Percentiles rank a stretch among this genome's conserved stretches.
Evolutionary conservation across 2,113 vertebrate species (phyloP).

Genomic region (Pavo muticus): DNA sequence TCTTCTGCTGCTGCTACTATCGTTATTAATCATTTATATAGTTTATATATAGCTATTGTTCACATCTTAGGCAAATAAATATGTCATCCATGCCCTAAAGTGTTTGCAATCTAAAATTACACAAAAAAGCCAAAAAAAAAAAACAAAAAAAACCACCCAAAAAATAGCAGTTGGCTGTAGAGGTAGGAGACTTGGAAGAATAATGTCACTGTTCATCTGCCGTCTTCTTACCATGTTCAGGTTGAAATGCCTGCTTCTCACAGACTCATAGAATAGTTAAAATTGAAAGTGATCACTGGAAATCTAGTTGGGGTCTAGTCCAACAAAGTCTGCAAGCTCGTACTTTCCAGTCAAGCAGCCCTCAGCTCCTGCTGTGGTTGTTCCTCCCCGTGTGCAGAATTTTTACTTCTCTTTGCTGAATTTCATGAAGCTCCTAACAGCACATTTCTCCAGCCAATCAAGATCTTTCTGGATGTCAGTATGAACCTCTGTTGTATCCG

Average conservation of each 20-base stretch:
- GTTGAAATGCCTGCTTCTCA: background rate
- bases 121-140: background rate
- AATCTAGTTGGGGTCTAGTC: background rate
- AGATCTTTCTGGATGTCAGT: background rate
- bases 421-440: background rate
- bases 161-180: background rate
- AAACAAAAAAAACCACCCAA: background rate
- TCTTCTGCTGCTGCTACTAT: background rate
- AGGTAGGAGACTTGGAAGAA: background rate
- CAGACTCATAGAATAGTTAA: background rate
- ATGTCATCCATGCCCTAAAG: constrained; percentile 32
- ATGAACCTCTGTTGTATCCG: background rate
- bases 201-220: background rate
- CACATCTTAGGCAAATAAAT: background rate
- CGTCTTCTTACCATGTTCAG: background rate
- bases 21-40: constrained; percentile 36
- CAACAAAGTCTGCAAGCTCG: background rate
- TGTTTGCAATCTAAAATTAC: constrained; percentile 39
- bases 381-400: background rate
- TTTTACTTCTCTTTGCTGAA: background rate
- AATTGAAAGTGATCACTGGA: background rate
- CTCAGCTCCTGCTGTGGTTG: background rate
- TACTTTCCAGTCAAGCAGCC: background rate
- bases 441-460: background rate
- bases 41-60: constrained; percentile 2